Evolutionary conservation across 2,797 vertebrate genomes (phyloP), one percentile per base, ranked within the genome.

Genomic region (Onychomys leucogaster): DNA sequence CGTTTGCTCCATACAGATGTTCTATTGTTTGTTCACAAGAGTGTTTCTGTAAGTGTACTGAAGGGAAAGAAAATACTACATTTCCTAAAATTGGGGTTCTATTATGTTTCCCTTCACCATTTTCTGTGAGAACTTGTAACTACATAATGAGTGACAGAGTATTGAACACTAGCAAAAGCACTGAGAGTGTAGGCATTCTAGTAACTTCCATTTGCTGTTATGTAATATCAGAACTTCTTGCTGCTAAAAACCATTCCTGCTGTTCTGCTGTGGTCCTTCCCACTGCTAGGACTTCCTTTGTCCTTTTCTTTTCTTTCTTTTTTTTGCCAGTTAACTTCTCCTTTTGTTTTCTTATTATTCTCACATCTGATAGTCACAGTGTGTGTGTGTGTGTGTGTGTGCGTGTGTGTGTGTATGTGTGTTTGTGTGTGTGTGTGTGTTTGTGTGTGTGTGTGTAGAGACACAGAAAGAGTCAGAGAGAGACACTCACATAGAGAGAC

Each of bases 181-280:
- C 16, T 21, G 2, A n/a, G 55, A 65, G 7, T 37, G 75, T 52
- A n/a, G 73, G 27, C 23, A 12, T 91, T 96, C 78, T 86, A 49
- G 90, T 91, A 87, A 75, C 63, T 96, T 94, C 29, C 52, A 12
- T 52, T 91, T 83, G 25, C 14, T 23, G 25, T 94, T 49, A 17
- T 80, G 37, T 63, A 90, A 81, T 43, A 29, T 6, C 46, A 80
- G 32, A n/a, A 55, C n/a, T 93, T 73, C 65, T 23, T 77, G 21
- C 63, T 78, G 46, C 41, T 80, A 88, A 88, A 94, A 81, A 4
- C 67, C 7, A 77, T 63, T 8, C 55, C 11, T 10, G 52, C 52
- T 55, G 11, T 57, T 17, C 65, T 34, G 1, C 65, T 67, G 14
- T 67, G 14, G 65, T 37, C 55, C 25, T 52, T 61, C 14, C 57